Conservation (phyloP, 2,888 invertebrate species). For the Agriopis leucophaearia region DNA sequence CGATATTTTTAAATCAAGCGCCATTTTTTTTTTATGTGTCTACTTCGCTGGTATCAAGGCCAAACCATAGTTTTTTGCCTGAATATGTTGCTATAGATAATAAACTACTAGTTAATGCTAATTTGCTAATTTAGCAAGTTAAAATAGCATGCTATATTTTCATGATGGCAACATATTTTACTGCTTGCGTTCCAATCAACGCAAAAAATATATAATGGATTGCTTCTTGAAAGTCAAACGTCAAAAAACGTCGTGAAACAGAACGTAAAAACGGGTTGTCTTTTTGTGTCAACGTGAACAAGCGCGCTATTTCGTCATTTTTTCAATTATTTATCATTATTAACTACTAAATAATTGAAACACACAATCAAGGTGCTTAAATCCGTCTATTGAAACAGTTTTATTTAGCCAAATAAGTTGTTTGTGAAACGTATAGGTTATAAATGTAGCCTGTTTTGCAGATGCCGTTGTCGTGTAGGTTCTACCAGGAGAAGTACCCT, state of each 20-base stretch:
- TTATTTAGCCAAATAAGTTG: neutral
- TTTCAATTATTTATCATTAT: slow-evolving; percentile 52
- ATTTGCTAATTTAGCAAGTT: neutral
- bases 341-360: slow-evolving; percentile 51
- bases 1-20: neutral
- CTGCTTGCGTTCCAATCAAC: neutral
- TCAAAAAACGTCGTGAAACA: slow-evolving; percentile 44
- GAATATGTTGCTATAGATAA: too few relatives aligned
- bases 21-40: neutral
- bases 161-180: neutral
- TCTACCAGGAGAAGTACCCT: slow-evolving; percentile 98
- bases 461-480: slow-evolving; percentile 98
- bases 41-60: neutral
- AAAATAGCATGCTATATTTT: neutral
- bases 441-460: slow-evolving; percentile 65
- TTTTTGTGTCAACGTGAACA: slow-evolving; percentile 78
- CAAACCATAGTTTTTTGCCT: too few relatives aligned
- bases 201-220: neutral
- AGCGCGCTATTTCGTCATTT: slow-evolving; percentile 73
- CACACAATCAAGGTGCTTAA: slow-evolving; percentile 62
- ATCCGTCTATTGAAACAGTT: slow-evolving; percentile 13
- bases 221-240: slow-evolving; percentile 1
- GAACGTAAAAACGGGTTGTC: slow-evolving; percentile 58
- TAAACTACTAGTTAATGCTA: too few relatives aligned
- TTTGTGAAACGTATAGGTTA: slow-evolving; percentile 67